A percentile compares a stretch with the other conserved stretches of the same genome.
phyloP scores from a whole-genome alignment of 2,888 invertebrate genomes.

The Caenorhabditis sp. region DNA sequence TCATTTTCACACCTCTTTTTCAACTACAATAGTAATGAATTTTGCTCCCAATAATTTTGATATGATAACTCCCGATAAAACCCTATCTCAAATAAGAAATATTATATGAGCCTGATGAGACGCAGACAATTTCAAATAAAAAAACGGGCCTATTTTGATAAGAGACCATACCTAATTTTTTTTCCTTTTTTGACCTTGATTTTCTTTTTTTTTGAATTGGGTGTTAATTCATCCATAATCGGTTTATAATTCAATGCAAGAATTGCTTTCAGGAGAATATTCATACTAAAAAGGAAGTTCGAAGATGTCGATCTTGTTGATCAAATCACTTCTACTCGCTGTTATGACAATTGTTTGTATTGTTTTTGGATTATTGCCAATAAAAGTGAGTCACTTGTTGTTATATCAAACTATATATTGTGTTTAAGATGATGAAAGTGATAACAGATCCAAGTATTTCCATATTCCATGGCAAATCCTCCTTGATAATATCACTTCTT shows the following conservation, averaged over 20 bases:
- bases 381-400: constrained; percentile 73
- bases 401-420: background rate
- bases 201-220: background rate
- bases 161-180: background rate
- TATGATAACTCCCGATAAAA: background rate
- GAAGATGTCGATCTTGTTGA: constrained; percentile 2
- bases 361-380: constrained; percentile 73
- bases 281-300: background rate
- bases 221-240: background rate
- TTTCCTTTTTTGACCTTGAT: background rate
- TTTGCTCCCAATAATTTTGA: background rate
- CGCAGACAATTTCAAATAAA: background rate
- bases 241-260: background rate
- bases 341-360: constrained; percentile 56
- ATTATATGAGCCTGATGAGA: background rate
- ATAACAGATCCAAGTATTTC: background rate
- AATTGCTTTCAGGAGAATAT: background rate
- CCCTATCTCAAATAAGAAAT: background rate
- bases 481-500: constrained; percentile 38
- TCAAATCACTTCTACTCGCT: constrained; percentile 56
- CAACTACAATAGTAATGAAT: background rate
- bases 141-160: background rate
- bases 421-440: constrained; percentile 6
- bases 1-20: background rate
- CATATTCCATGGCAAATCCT: background rate